These are phyloP conservation scores for Plusia festucae DNA, from an alignment of 2,888 invertebrate species.

Conservation along the genomic window DNA sequence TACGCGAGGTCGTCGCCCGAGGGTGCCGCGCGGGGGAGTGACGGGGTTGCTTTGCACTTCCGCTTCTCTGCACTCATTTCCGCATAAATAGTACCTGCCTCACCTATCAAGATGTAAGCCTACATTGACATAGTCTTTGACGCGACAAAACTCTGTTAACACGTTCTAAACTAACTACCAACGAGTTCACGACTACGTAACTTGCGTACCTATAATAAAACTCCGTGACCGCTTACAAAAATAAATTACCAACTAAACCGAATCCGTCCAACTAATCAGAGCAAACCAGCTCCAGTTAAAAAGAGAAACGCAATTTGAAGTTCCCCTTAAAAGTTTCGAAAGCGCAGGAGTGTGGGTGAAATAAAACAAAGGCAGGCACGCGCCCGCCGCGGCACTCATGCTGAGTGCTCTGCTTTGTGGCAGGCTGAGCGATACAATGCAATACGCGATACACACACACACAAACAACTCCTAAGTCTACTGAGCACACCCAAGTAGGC, in stretches of 20 bases:
- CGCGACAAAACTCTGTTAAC: not conserved
- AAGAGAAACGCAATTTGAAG: slow-evolving; percentile 84
- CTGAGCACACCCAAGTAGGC: slow-evolving; percentile 65
- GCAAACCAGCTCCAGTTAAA: slow-evolving; percentile 75
- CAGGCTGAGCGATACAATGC: slow-evolving; percentile 83
- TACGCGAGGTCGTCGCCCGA: slow-evolving; percentile 82
- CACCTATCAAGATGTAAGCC: slow-evolving; percentile 77
- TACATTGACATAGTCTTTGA: slow-evolving; percentile 39
- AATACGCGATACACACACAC: slow-evolving; percentile 65
- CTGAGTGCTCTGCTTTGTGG: slow-evolving; percentile 88
- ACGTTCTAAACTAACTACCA: not conserved
- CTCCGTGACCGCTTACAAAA: slow-evolving; percentile 48
- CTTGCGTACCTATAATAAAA: slow-evolving; percentile 24
- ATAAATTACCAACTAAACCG: slow-evolving; percentile 57
- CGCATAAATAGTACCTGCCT: slow-evolving; percentile 83
- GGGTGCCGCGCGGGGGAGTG: slow-evolving; percentile 65
- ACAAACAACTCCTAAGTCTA: slow-evolving; percentile 59
- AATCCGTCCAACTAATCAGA: slow-evolving; percentile 75
- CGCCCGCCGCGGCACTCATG: slow-evolving; percentile 85
- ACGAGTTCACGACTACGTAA: not conserved
- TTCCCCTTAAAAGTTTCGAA: slow-evolving; percentile 85
- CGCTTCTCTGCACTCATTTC: slow-evolving; percentile 87
- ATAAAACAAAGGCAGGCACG: slow-evolving; percentile 87
- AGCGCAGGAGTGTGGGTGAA: slow-evolving; percentile 85
- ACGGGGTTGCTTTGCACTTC: slow-evolving; percentile 86